Evolutionary conservation across 2,888 invertebrate species (phyloP).

Genomic region (Scotopteryx bipunctaria): DNA sequence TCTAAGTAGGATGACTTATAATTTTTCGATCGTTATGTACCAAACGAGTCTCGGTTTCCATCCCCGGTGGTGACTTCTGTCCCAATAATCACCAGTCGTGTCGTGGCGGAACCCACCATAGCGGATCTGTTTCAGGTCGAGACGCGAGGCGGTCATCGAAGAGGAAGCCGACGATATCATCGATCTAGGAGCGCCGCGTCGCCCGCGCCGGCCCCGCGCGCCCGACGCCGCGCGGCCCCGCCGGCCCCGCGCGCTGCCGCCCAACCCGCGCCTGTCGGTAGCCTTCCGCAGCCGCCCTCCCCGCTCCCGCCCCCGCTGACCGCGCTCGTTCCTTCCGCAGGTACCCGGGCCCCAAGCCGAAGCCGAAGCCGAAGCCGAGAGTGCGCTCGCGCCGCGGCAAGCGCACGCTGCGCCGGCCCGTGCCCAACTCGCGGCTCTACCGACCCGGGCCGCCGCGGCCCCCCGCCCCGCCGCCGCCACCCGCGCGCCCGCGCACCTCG

Average conservation of each 20-base stretch:
- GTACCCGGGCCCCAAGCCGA: constrained; percentile 51
- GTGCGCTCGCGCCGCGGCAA: constrained; percentile 38
- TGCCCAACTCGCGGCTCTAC: constrained; percentile 69
- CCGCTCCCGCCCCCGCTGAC: background rate
- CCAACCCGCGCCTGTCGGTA: constrained; percentile 66
- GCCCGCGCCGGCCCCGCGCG: constrained; percentile 25
- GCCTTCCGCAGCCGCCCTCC: background rate
- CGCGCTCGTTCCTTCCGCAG: constrained; percentile 33
- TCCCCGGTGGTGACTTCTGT: no score
- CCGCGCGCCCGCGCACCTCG: constrained; percentile 41
- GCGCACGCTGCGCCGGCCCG: constrained; percentile 47
- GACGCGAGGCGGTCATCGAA: constrained; percentile 13
- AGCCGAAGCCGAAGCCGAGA: constrained; percentile 20
- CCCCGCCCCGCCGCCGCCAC: constrained; percentile 43
- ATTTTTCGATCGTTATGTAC: no score
- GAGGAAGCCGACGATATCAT: constrained; percentile 44
- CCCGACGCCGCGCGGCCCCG: constrained; percentile 32
- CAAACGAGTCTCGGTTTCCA: no score
- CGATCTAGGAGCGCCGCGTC: constrained; percentile 42
- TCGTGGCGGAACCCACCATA: no score
- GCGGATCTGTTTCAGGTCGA: constrained; percentile 6
- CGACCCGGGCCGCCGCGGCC: constrained; percentile 53
- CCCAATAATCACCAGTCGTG: no score
- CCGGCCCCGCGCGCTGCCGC: constrained; percentile 32
- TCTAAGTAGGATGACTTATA: no score